These are phyloP conservation scores for Diadumene lineata DNA, from an alignment of 92 coral and sea anemone genomes.

Conservation along the genomic window DNA sequence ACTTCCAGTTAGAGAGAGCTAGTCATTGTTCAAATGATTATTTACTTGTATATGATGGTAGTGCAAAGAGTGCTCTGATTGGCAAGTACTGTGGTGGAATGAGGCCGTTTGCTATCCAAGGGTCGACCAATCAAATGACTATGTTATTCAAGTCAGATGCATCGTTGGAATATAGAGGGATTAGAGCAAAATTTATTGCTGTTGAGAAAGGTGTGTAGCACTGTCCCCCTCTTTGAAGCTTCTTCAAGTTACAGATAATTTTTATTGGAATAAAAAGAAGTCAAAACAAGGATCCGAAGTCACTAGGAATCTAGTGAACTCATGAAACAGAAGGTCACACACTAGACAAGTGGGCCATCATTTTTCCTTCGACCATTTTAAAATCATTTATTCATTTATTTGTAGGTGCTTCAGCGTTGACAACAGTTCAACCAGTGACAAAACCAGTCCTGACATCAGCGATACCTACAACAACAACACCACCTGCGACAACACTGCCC, in stretches of 20 bases:
- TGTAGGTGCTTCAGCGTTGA: neutral
- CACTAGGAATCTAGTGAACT: too few relatives aligned
- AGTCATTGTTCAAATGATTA: slow-evolving; percentile 52
- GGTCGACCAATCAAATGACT: slow-evolving; percentile 57
- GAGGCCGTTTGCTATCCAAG: slow-evolving; percentile 52
- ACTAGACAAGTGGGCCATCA: too few relatives aligned
- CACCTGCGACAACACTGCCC: neutral
- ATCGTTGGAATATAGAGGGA: slow-evolving; percentile 56
- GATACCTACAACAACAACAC: slow-evolving; percentile 5
- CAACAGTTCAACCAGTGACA: neutral
- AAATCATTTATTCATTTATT: neutral
- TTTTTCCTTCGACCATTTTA: too few relatives aligned
- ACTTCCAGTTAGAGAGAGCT: slow-evolving; percentile 65
- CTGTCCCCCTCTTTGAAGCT: neutral
- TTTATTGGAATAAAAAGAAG: too few relatives aligned
- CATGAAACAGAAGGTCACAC: too few relatives aligned
- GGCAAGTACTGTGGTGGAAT: slow-evolving; percentile 74
- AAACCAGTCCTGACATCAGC: neutral
- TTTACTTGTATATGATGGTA: slow-evolving; percentile 77
- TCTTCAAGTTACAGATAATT: too few relatives aligned
- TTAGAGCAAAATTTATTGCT: slow-evolving; percentile 59
- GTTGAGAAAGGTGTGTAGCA: slow-evolving; percentile 34
- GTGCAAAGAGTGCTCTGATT: slow-evolving; percentile 33
- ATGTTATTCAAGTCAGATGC: slow-evolving; percentile 64
- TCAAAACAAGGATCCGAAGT: too few relatives aligned